phyloP scores from a whole-genome alignment of 2,113 vertebrate genomes.

The Muscicapa adusta region DNA sequence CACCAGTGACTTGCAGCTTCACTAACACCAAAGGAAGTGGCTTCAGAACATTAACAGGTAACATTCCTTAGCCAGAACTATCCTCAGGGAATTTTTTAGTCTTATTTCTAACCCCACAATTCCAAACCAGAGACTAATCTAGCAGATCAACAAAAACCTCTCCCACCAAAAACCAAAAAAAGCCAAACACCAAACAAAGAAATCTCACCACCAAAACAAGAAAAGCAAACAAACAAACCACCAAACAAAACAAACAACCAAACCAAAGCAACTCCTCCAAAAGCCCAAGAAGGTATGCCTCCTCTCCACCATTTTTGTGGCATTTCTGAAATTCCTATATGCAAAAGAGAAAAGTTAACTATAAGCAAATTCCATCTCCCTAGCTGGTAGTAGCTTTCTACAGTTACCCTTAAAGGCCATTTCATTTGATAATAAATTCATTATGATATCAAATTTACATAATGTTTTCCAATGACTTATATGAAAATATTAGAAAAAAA shows the following conservation, averaged over 20 bases:
- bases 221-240: background rate
- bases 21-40: background rate
- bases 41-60: background rate
- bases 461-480: conserved; percentile 69
- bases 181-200: background rate
- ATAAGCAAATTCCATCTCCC: background rate
- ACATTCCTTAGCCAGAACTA: background rate
- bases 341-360: conserved; percentile 1
- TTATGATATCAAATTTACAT: conserved; percentile 64
- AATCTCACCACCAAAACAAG: background rate
- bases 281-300: background rate
- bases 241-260: background rate
- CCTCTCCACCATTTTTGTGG: background rate
- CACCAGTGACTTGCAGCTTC: background rate
- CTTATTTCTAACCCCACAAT: background rate
- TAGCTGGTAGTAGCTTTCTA: conserved; percentile 36
- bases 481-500: conserved; percentile 62
- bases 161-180: background rate
- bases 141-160: background rate
- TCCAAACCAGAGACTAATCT: background rate
- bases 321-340: background rate
- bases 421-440: conserved; percentile 71
- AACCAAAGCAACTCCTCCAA: background rate
- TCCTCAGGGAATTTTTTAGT: background rate
- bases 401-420: conserved; percentile 60